Base-by-base conservation (phyloP, 2,888 invertebrate species). In the Trachelus troglodyta region DNA sequence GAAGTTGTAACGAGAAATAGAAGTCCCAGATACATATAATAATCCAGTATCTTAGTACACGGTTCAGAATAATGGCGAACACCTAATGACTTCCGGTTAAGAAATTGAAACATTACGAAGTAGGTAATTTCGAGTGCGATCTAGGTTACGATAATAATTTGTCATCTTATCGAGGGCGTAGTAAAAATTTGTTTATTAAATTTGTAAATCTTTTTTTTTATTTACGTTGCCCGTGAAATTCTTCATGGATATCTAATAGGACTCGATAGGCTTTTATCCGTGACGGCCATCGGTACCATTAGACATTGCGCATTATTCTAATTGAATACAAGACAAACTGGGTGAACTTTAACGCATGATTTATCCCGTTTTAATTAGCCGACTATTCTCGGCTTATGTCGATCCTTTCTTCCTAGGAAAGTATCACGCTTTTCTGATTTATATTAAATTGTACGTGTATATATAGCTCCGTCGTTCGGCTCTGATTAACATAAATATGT, bases 321-420 rank as follows among this genome's bases (percentile, higher is more conserved):
- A 56, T 56, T 56, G 56, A 56, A 56, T 56, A 1, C 56, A 23
- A 23, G 56, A 23, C 34, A 37, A 74, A 74, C 56, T 77, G 34
- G 77, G 74, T 77, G 77, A 74, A 77, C 69, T 77, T 77, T 69
- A 77, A 77, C 77, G 77, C 73, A 74, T 73, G 74, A 74, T 76
- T 73, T 73, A 75, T n/a, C 69, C 69, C 77, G 31, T 56, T 75
- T 75, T 31, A 77, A 77, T 75, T 75, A 37, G 73, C 69, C 75
- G 75, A 34, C 34, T 30, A 77, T 40, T 40, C 75, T 68, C 30
- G 69, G 69, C 77, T 77, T n/a, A 77, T 40, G 74, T 34, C 69
- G 34, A 15, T 23, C 23, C 56, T 23, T 56, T 56, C 56, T 56
- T 56, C 6, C 23, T 6, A 6, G 23, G 56, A 23, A 56, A 23